Conservation (phyloP, 1,140 invertebrate genomes). For the Anoplophora glabripennis region DNA sequence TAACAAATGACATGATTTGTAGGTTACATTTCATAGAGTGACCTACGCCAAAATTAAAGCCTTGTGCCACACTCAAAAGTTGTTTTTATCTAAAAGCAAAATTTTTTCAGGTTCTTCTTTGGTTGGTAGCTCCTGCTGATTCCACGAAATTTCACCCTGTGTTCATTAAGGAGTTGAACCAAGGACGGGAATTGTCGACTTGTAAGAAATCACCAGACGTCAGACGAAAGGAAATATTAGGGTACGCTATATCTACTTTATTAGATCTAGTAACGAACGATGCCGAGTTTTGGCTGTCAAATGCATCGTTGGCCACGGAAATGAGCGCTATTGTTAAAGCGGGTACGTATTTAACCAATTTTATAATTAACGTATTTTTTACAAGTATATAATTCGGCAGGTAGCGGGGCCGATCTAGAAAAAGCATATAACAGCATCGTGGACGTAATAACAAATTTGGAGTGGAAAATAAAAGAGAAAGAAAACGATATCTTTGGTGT, state of each 20-base stretch:
- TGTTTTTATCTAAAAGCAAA: not conserved
- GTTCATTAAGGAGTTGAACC: slow-evolving; percentile 66
- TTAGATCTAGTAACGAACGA: slow-evolving; percentile 62
- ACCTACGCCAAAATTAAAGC: too few species aligned
- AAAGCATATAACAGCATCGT: slow-evolving; percentile 51
- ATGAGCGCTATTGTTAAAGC: slow-evolving; percentile 68
- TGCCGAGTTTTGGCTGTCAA: slow-evolving; percentile 64
- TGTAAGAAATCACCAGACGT: slow-evolving; percentile 78
- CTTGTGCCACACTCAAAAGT: too few species aligned
- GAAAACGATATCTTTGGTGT: slow-evolving; percentile 58
- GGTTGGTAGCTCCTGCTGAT: slow-evolving; percentile 79
- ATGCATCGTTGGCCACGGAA: slow-evolving; percentile 66
- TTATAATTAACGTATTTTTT: not conserved
- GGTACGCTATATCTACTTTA: slow-evolving; percentile 62
- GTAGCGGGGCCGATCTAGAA: slow-evolving; percentile 23
- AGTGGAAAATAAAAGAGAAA: slow-evolving; percentile 50
- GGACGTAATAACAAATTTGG: slow-evolving; percentile 48
- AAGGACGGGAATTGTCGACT: slow-evolving; percentile 66
- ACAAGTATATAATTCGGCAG: slow-evolving; percentile 19
- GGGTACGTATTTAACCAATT: slow-evolving; percentile 39
- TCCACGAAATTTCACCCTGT: slow-evolving; percentile 70
- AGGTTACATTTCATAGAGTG: too few species aligned
- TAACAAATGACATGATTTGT: too few species aligned
- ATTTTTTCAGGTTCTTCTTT: slow-evolving; percentile 61
- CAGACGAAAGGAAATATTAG: slow-evolving; percentile 71